Evolutionary conservation across 1,140 invertebrate species (phyloP).

Genomic region (Ooceraea biroi): DNA sequence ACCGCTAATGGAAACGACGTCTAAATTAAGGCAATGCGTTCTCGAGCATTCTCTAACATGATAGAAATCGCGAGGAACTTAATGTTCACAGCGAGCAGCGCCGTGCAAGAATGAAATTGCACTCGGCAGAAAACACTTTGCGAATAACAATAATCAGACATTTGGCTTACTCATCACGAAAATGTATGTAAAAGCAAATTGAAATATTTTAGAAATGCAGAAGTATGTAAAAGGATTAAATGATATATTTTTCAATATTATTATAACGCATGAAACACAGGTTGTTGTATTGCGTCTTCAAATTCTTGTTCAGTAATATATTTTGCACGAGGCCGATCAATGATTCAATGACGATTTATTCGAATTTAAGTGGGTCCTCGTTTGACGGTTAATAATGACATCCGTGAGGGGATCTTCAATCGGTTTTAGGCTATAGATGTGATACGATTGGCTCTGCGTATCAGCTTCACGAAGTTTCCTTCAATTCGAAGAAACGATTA

Average conservation of each 20-base stretch:
- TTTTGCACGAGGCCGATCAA: slow-evolving; percentile 15
- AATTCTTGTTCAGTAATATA: not conserved
- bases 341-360: slow-evolving; percentile 33
- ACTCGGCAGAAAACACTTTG: not conserved
- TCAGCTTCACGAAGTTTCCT: not conserved
- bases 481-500: not conserved
- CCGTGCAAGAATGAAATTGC: slow-evolving; percentile 2
- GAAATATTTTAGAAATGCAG: not conserved
- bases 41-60: not conserved
- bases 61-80: slow-evolving; percentile 32
- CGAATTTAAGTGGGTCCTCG: slow-evolving; percentile 28
- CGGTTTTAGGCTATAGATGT: slow-evolving; percentile 3
- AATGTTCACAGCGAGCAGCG: not conserved
- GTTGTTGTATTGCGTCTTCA: not conserved
- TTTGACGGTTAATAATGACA: slow-evolving; percentile 34
- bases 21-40: slow-evolving; percentile 42
- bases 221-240: not conserved
- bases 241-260: too few species aligned
- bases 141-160: slow-evolving; percentile 8
- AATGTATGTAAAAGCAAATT: not conserved
- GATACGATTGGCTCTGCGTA: not conserved
- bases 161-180: slow-evolving; percentile 11
- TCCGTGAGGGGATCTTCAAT: not conserved
- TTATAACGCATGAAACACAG: too few species aligned
- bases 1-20: slow-evolving; percentile 40